phyloP scores from a whole-genome alignment of 2,113 vertebrate species.

The Eptatretus burgeri region DNA sequence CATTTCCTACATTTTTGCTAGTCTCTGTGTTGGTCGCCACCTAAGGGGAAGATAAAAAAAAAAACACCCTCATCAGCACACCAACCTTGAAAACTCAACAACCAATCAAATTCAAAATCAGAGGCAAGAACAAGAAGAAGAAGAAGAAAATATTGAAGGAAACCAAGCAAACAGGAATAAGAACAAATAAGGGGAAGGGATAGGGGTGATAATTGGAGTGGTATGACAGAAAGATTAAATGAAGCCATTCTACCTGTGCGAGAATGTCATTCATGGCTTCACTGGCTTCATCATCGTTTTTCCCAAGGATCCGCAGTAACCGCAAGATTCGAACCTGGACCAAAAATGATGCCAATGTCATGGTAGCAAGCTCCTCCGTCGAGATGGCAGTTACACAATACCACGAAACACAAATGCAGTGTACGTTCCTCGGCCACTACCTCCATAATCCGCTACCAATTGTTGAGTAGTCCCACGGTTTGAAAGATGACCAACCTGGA shows the following conservation, averaged over 20 bases:
- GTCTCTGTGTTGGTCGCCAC: conserved; percentile 98
- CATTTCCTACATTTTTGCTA: conserved; percentile 98
- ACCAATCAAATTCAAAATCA: background rate
- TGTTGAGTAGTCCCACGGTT: too few species aligned
- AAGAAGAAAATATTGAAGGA: background rate
- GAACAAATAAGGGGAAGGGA: background rate
- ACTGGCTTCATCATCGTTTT: conserved; percentile 87
- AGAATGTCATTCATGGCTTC: conserved; percentile 99
- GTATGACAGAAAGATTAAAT: too few species aligned
- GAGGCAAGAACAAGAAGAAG: background rate
- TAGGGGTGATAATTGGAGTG: background rate
- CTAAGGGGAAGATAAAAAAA: conserved; percentile 16
- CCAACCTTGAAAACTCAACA: background rate
- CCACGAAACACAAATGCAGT: too few species aligned
- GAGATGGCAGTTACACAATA: background rate
- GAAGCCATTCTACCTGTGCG: conserved; percentile 36
- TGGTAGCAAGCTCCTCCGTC: background rate
- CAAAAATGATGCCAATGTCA: background rate
- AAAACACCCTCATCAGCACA: background rate
- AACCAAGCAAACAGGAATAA: too few species aligned
- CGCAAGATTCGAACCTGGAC: conserved; percentile 76
- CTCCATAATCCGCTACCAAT: too few species aligned
- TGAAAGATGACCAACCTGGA: conserved; percentile 36
- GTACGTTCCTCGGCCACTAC: too few species aligned
- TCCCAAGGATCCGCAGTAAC: conserved; percentile 80